Evolutionary conservation across 1,140 invertebrate genomes (phyloP), one percentile per base, ranked within the genome.

Genomic region (Drosophila busckii): DNA sequence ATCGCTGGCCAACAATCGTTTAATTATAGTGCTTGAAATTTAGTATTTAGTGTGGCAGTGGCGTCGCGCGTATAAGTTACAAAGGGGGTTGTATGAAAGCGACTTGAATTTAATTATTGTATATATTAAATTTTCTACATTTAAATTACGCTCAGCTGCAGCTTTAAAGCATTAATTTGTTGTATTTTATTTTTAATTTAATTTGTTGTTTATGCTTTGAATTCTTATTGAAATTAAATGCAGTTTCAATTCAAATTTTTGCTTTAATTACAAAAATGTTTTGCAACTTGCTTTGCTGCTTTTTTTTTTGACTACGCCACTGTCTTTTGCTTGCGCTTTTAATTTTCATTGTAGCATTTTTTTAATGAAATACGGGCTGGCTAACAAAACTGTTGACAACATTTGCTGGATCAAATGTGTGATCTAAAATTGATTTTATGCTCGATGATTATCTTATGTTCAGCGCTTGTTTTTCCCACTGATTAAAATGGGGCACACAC

Each of bases 1-100:
- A 82, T 82, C 75, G 69, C 52, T 4, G 44, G 17, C 26, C 42
- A 62, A 62, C 56, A 73, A 73, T 73, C 75, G 71, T 61, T 75
- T 73, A 82, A 82, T 82, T 82, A 80, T 80, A 70, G 75, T 66
- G 42, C 64, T 63, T 34, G 29, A 64, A 69, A 69, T 35, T n/a
- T n/a, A n/a, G 48, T 60, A 49, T 49, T 65, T 68, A 67, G 60
- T 62, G n/a, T 48, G 46, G 44, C 34, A 42, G 54, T 37, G 26
- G 37, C 23, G 13, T 15, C n/a, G 20, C 8, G 41, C 46, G 41
- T 45, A 31, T 7, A 7, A 15, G 20, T 10, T 6, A 29, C n/a
- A n/a, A n/a, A n/a, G n/a, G n/a, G n/a, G n/a, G n/a, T n/a, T n/a
- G n/a, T n/a, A n/a, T n/a, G n/a, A n/a, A n/a, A n/a, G n/a, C n/a